Evolutionary conservation across 1,140 invertebrate species (phyloP).

Genomic region (Leptinotarsa undecemlineata): DNA sequence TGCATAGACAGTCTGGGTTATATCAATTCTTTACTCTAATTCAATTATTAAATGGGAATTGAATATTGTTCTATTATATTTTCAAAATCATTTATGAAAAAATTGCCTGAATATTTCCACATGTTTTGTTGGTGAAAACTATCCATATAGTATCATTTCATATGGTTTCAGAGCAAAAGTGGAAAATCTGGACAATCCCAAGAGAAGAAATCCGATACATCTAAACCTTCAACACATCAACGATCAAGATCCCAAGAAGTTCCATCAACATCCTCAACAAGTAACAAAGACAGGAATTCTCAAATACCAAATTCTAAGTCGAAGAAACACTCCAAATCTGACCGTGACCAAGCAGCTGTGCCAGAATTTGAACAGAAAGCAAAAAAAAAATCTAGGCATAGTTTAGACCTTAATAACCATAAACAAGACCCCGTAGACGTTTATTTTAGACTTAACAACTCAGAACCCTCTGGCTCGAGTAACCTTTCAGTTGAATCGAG

Average conservation of each 20-base stretch:
- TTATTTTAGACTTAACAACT: constrained; percentile 14
- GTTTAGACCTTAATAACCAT: constrained; percentile 20
- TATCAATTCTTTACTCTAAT: too few species aligned
- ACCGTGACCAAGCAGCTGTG: constrained; percentile 6
- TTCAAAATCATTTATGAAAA: too few species aligned
- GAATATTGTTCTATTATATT: too few species aligned
- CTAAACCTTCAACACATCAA: constrained; percentile 9
- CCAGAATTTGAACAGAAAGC: constrained; percentile 21
- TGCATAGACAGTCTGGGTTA: too few species aligned
- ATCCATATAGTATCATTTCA: too few species aligned
- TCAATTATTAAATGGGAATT: too few species aligned
- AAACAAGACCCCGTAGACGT: constrained; percentile 22
- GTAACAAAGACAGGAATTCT: not conserved
- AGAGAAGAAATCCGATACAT: constrained; percentile 21
- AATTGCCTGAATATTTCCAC: too few species aligned
- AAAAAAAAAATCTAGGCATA: constrained; percentile 27
- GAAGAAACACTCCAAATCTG: constrained; percentile 11
- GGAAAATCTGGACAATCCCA: constrained; percentile 25
- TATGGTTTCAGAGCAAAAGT: constrained; percentile 15
- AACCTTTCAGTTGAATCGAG: constrained; percentile 23
- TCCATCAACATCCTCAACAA: constrained; percentile 18
- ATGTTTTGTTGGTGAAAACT: too few species aligned
- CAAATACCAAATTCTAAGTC: constrained; percentile 14
- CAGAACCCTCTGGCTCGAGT: constrained; percentile 30
- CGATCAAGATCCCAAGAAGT: constrained; percentile 22